phyloP scores from a whole-genome alignment of 2,888 invertebrate species.

The Sturmia bella region DNA sequence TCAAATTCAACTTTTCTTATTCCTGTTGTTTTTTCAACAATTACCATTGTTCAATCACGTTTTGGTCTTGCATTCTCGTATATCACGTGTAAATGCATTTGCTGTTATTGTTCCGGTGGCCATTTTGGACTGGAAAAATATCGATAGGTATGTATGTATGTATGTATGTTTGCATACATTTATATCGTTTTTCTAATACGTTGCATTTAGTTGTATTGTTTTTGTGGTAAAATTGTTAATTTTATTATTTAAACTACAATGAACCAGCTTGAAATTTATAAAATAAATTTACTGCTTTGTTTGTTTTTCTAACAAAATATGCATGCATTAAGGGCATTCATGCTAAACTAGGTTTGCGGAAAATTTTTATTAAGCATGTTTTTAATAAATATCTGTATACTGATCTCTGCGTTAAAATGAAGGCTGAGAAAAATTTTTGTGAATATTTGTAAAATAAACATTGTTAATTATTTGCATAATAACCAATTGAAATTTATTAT shows the following conservation, averaged over 20 bases:
- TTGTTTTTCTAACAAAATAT: background rate
- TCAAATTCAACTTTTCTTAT: constrained; percentile 24
- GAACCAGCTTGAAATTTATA: constrained; percentile 59
- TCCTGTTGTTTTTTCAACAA: constrained; percentile 41
- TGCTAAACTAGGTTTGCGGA: background rate
- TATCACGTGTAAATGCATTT: constrained; percentile 40
- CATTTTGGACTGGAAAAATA: constrained; percentile 20
- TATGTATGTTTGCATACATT: too few relatives aligned
- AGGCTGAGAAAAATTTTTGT: too few relatives aligned
- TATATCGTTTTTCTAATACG: background rate
- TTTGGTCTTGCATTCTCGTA: constrained; percentile 64
- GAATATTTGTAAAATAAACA: too few relatives aligned
- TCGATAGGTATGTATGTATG: too few relatives aligned
- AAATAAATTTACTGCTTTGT: constrained; percentile 19
- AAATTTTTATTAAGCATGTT: too few relatives aligned
- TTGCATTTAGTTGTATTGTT: constrained; percentile 14
- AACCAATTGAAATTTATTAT: too few relatives aligned
- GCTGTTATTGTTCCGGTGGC: constrained; percentile 27
- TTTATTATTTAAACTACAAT: constrained; percentile 60
- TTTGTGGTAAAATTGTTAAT: constrained; percentile 54
- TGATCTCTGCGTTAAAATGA: too few relatives aligned
- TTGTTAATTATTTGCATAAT: too few relatives aligned
- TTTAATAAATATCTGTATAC: too few relatives aligned
- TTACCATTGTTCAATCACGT: constrained; percentile 69
- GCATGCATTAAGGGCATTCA: constrained; percentile 12